Evolutionary conservation across 2,797 vertebrate genomes (phyloP), one percentile per base, ranked within the genome.

Genomic region (Acanthornis magna): DNA sequence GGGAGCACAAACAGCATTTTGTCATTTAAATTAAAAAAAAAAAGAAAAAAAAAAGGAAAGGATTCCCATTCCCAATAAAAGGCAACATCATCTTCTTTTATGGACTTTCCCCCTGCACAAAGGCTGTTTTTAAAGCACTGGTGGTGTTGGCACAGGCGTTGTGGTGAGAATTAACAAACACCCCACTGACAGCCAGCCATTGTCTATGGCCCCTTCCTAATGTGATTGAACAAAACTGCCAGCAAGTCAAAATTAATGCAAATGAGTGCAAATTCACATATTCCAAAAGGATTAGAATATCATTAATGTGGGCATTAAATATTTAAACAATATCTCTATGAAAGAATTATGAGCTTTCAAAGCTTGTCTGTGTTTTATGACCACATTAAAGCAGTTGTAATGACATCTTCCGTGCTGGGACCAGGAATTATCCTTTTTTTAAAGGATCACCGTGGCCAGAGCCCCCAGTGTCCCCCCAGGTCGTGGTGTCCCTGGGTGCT

Each of bases 261-360:
- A 97, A 97, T 94, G 66, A 91, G 75, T 92, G 89, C 88, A 94
- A 95, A 91, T 93, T 91, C 55, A 70, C 85, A 68, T 72, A 77
- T 94, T 95, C 90, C 80, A 85, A 91, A 96, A 91, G 96, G 95
- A 96, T 96, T 97, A 93, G 92, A 91, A 91, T 94, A 89, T 91
- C 91, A 94, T 97, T 97, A 97, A 93, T 96, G 88, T 74, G 45
- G 62, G 75, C 86, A 95, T 97, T 95, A 97, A 97, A 96, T 95
- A 97, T 97, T 97, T 95, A 97, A 97, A 95, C 93, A 91, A 91
- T 96, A 87, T 95, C 85, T 87, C 86, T 88, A 83, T 88, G 86
- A 92, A 96, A 88, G 92, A 95, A 96, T 89, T 89, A 89, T 74
- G 74, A 77, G 74, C 70, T 92, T 95, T 95, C 86, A 87, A 91